phyloP scores from a whole-genome alignment of 2,888 invertebrate species.

The Belgica antarctica region DNA sequence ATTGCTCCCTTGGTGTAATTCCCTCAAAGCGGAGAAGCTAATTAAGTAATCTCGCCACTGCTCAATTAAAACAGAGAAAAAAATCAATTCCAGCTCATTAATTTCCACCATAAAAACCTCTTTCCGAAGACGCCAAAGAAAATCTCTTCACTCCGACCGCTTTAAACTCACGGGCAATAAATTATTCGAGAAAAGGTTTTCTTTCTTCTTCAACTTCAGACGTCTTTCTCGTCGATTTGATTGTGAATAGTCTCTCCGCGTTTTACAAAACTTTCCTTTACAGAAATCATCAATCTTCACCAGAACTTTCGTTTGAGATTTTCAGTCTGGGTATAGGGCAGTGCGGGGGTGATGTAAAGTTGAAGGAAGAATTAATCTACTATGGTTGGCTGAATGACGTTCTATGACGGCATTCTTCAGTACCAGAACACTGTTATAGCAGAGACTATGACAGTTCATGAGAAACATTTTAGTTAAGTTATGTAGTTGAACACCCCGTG shows the following conservation, averaged over 20 bases:
- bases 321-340: not conserved
- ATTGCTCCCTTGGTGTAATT: constrained; percentile 25
- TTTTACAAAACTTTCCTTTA: not conserved
- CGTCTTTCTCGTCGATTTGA: constrained; percentile 3
- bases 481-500: too few relatives aligned
- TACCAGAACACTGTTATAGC: too few relatives aligned
- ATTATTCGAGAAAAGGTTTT: constrained; percentile 20
- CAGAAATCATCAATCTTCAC: not conserved
- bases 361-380: too few relatives aligned
- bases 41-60: constrained; percentile 36
- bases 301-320: not conserved
- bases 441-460: too few relatives aligned
- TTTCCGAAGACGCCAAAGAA: not conserved
- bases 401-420: too few relatives aligned
- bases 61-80: constrained; percentile 32
- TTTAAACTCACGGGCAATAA: constrained; percentile 16
- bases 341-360: too few relatives aligned
- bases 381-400: too few relatives aligned
- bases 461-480: too few relatives aligned
- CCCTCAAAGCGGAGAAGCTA: constrained; percentile 1
- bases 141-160: not conserved
- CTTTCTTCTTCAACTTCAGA: not conserved
- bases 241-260: not conserved
- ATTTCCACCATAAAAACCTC: constrained; percentile 16
- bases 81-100: constrained; percentile 38